A percentile compares a stretch with the other conserved stretches of the same genome.
Conservation (phyloP, 2,888 invertebrate species). For the Phengaris arion region DNA sequence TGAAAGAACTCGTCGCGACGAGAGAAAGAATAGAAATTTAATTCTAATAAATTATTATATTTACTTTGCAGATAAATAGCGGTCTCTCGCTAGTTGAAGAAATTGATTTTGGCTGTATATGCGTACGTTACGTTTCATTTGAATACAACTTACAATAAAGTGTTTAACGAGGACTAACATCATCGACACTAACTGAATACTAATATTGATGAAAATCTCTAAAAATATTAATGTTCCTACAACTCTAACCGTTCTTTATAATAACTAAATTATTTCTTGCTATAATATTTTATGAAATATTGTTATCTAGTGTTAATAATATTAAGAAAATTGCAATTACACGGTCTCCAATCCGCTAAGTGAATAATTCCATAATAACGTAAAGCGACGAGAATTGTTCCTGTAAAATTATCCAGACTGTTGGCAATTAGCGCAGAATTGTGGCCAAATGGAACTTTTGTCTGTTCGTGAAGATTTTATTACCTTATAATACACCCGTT, state of each 20-base stretch:
- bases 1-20: conserved; percentile 37
- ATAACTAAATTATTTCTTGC: background rate
- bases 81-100: background rate
- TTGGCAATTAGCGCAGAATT: conserved; percentile 40
- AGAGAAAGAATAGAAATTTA: conserved; percentile 6
- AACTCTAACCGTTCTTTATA: background rate
- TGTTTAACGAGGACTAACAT: no score
- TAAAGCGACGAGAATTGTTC: conserved; percentile 44
- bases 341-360: conserved; percentile 33
- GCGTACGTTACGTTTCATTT: no score
- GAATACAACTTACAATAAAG: no score
- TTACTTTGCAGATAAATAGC: background rate
- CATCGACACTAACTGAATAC: background rate
- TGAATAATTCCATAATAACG: conserved; percentile 45
- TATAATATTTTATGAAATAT: background rate
- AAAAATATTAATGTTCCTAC: background rate
- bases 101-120: background rate
- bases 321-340: conserved; percentile 10
- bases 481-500: conserved; percentile 21
- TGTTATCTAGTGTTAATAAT: background rate
- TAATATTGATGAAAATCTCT: background rate
- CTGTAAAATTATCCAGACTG: conserved; percentile 43
- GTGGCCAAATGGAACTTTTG: conserved; percentile 41
- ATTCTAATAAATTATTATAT: background rate
- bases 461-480: conserved; percentile 35